phyloP scores from a whole-genome alignment of 2,113 vertebrate genomes.

The Prionailurus bengalensis region DNA sequence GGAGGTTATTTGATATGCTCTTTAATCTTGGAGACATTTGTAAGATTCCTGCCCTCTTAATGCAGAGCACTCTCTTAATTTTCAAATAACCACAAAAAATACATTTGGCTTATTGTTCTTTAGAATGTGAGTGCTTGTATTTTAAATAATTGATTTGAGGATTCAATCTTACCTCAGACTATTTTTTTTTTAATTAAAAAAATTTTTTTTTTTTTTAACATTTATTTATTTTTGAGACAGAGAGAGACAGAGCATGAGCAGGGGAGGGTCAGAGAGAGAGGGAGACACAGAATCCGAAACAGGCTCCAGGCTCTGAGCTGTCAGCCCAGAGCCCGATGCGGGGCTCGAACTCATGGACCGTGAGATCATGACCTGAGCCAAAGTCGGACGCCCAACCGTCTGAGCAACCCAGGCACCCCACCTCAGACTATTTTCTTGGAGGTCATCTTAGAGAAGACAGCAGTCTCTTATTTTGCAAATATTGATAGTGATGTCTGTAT shows the following conservation, averaged over 20 bases:
- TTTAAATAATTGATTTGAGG: slow-evolving; percentile 35
- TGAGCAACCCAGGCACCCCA: too few relatives aligned
- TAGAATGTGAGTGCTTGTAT: slow-evolving; percentile 14
- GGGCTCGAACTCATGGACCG: too few relatives aligned
- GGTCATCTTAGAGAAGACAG: neutral
- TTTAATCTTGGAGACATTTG: neutral
- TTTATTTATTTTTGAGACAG: too few relatives aligned
- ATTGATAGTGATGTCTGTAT: neutral
- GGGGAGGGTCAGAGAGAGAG: too few relatives aligned
- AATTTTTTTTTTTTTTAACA: too few relatives aligned
- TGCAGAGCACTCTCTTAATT: neutral
- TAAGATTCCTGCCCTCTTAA: slow-evolving; percentile 3
- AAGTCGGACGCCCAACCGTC: too few relatives aligned
- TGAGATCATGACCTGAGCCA: too few relatives aligned
- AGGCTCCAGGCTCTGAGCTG: too few relatives aligned
- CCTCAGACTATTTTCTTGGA: neutral
- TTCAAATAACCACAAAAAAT: neutral
- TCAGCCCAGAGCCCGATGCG: too few relatives aligned
- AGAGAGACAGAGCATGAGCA: too few relatives aligned
- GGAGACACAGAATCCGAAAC: too few relatives aligned
- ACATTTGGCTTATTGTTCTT: neutral
- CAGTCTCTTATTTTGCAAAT: slow-evolving; percentile 27
- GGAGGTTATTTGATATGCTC: neutral
- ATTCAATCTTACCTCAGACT: neutral
- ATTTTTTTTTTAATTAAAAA: neutral